phyloP scores from a whole-genome alignment of 1,140 invertebrate genomes.

The Ctenoplectra terminalis region DNA sequence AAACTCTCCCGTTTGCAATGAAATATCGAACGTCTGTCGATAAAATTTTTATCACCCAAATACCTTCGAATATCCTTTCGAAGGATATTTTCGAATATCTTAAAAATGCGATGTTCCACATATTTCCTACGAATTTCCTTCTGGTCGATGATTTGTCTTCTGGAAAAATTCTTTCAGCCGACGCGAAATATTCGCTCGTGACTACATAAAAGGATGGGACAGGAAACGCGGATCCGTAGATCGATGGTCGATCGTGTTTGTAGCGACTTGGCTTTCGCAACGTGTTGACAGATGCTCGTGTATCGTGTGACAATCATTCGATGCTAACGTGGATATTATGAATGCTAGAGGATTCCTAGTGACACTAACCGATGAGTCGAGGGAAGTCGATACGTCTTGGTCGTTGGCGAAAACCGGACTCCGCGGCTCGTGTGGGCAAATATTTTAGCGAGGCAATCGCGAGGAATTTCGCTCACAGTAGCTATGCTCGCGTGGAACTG shows the following conservation, averaged over 20 bases:
- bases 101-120: too few species aligned
- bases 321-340: conserved; percentile 48
- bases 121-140: conserved; percentile 10
- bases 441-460: conserved; percentile 12
- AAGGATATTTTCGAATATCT: not conserved
- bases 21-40: not conserved
- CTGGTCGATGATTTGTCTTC: not conserved
- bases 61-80: not conserved
- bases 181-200: not conserved
- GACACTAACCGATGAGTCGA: conserved; percentile 46
- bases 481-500: not conserved
- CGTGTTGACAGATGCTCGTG: conserved; percentile 38
- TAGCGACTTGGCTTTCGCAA: not conserved
- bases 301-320: conserved; percentile 42
- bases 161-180: not conserved
- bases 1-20: too few species aligned
- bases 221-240: not conserved
- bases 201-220: not conserved
- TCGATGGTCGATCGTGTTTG: conserved; percentile 35
- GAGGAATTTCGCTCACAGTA: conserved; percentile 1
- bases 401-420: conserved; percentile 42
- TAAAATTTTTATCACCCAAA: not conserved
- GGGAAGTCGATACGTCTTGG: conserved; percentile 33
- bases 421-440: conserved; percentile 10
- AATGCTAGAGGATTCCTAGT: conserved; percentile 13